Percentiles rank a stretch among this genome's conserved stretches.
Evolutionary conservation across 2,888 invertebrate genomes (phyloP).

Genomic region (Synergus umbraculus): DNA sequence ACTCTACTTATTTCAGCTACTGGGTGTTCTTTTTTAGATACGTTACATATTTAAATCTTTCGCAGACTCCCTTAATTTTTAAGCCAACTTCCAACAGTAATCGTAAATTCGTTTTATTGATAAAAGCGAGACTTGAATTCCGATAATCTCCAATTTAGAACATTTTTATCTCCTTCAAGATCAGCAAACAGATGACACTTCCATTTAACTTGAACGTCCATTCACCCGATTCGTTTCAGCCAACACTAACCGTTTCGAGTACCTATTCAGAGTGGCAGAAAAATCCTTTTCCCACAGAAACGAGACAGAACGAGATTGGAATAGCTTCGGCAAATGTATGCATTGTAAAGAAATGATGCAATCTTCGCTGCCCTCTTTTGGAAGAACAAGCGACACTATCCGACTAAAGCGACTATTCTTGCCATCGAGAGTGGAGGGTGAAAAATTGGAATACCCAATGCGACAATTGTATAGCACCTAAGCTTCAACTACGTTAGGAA

Average conservation of each 20-base stretch:
- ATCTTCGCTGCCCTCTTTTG: conserved; percentile 54
- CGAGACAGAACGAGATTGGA: conserved; percentile 63
- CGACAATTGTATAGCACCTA: not conserved
- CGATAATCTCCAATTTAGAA: not conserved
- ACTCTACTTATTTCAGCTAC: not conserved
- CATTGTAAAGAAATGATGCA: conserved; percentile 65
- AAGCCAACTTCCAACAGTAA: not conserved
- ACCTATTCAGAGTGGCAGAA: conserved; percentile 44
- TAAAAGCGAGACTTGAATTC: not conserved
- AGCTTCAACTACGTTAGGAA: not conserved
- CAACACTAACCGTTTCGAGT: conserved; percentile 11
- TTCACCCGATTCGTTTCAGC: not conserved
- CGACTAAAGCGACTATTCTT: not conserved
- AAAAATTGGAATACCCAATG: conserved; percentile 1
- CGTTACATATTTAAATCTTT: not conserved
- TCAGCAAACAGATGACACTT: conserved; percentile 3
- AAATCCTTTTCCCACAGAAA: conserved; percentile 62
- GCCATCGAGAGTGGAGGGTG: not conserved
- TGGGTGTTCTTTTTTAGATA: not conserved
- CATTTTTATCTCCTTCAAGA: not conserved
- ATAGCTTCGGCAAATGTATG: conserved; percentile 60
- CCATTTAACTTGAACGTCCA: not conserved
- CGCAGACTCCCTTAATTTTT: not conserved
- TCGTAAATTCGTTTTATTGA: not conserved
- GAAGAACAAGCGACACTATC: conserved; percentile 23